These are phyloP conservation scores for Macroglossus sobrinus DNA, from an alignment of 2,113 vertebrate genomes.

Conservation along the genomic window DNA sequence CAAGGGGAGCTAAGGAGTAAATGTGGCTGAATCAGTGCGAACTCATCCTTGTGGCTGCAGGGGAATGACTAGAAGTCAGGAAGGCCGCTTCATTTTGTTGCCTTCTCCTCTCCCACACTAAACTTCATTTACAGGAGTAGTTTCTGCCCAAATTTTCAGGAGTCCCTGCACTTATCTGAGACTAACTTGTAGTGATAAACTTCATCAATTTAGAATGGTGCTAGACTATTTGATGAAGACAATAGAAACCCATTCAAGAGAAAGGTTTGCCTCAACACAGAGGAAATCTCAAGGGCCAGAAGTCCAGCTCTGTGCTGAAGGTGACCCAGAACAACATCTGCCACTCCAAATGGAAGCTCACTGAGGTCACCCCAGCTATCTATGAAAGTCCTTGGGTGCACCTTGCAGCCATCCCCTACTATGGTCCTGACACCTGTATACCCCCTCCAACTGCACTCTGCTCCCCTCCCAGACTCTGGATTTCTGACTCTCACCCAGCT, in stretches of 20 bases:
- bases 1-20: constrained; percentile 1
- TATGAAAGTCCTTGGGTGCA: neutral
- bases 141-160: neutral
- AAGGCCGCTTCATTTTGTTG: neutral
- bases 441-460: neutral
- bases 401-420: neutral
- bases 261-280: neutral
- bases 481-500: neutral
- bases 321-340: neutral
- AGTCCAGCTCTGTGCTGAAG: neutral
- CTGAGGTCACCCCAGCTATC: too few relatives aligned
- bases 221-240: neutral
- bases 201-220: neutral
- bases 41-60: neutral
- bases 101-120: neutral
- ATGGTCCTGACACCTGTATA: neutral
- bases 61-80: neutral
- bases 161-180: neutral
- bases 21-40: neutral
- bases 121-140: neutral
- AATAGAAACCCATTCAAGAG: neutral
- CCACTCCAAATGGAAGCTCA: neutral
- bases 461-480: neutral
- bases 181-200: neutral
- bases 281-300: neutral